A percentile compares a stretch with the other conserved stretches of the same genome.
These are phyloP conservation scores for Anhinga anhinga DNA, from an alignment of 2,113 vertebrate species.

Conservation along the genomic window DNA sequence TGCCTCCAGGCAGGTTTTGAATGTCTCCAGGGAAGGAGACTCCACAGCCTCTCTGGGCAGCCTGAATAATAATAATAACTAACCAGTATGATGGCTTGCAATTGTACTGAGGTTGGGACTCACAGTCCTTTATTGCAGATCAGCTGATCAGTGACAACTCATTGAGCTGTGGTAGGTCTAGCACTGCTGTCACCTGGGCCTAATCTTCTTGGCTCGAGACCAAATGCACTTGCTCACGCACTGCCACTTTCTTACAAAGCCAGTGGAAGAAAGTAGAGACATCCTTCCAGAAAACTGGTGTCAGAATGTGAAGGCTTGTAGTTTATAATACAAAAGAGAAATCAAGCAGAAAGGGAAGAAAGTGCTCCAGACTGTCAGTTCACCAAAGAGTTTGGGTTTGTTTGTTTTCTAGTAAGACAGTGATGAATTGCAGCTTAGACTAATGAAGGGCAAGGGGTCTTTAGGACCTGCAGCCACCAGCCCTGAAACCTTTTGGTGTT, in stretches of 20 bases:
- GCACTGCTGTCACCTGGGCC: neutral
- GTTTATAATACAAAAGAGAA: neutral
- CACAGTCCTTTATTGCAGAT: neutral
- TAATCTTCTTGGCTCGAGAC: neutral
- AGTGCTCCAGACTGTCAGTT: neutral
- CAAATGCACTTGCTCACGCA: neutral
- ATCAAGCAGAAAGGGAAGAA: neutral
- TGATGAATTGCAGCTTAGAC: neutral
- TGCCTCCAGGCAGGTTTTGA: no score
- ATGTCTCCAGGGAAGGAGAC: no score
- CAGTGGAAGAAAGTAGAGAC: neutral
- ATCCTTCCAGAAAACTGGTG: neutral
- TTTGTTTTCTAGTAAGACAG: neutral
- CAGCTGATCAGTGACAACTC: neutral
- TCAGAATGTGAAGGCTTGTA: neutral
- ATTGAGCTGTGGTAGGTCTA: neutral
- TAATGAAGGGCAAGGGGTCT: neutral
- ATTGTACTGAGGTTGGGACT: neutral
- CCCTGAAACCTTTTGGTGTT: neutral
- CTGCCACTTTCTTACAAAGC: neutral
- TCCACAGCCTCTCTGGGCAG: no score
- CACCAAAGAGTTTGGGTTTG: neutral
- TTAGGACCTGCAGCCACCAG: neutral
- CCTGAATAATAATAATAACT: no score
- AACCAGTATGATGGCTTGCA: neutral